phyloP scores from a whole-genome alignment of 2,113 vertebrate species.

The Forbesichthys papilliferus region DNA sequence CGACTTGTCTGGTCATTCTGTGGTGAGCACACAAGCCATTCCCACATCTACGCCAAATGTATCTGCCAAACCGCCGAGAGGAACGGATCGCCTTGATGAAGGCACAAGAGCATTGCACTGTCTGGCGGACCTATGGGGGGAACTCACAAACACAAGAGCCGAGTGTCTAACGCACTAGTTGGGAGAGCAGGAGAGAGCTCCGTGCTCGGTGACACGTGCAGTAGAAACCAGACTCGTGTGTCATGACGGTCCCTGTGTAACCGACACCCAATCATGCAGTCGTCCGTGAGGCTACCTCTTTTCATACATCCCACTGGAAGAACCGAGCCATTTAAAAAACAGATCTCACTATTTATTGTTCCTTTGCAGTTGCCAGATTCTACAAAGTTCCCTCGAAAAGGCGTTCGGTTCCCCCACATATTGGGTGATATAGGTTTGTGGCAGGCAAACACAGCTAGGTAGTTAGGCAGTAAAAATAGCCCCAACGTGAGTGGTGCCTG shows the following conservation, averaged over 20 bases:
- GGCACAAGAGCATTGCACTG: background rate
- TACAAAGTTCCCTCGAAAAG: slow-evolving; percentile 26
- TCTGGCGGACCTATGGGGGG: background rate
- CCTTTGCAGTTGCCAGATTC: slow-evolving; percentile 60
- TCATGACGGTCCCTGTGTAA: slow-evolving; percentile 50
- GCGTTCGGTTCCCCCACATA: slow-evolving; percentile 27
- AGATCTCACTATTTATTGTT: slow-evolving; percentile 58
- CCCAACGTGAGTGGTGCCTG: slow-evolving; percentile 45
- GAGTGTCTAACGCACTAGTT: background rate
- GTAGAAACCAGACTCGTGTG: slow-evolving; percentile 26
- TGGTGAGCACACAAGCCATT: slow-evolving; percentile 5
- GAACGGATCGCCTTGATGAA: background rate
- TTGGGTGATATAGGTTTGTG: slow-evolving; percentile 51
- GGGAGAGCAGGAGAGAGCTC: background rate
- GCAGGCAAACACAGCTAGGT: slow-evolving; percentile 48
- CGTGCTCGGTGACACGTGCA: slow-evolving; percentile 1
- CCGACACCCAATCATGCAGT: slow-evolving; percentile 47
- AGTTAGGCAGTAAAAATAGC: slow-evolving; percentile 54
- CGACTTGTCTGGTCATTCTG: background rate
- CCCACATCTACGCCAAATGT: slow-evolving; percentile 1
- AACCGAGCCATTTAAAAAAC: slow-evolving; percentile 45
- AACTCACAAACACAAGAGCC: background rate
- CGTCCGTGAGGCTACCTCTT: slow-evolving; percentile 32
- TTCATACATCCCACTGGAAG: slow-evolving; percentile 52
- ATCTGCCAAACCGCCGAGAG: background rate